Base-by-base conservation (phyloP, 2,888 invertebrate genomes). In the Phyllotreta striolata region DNA sequence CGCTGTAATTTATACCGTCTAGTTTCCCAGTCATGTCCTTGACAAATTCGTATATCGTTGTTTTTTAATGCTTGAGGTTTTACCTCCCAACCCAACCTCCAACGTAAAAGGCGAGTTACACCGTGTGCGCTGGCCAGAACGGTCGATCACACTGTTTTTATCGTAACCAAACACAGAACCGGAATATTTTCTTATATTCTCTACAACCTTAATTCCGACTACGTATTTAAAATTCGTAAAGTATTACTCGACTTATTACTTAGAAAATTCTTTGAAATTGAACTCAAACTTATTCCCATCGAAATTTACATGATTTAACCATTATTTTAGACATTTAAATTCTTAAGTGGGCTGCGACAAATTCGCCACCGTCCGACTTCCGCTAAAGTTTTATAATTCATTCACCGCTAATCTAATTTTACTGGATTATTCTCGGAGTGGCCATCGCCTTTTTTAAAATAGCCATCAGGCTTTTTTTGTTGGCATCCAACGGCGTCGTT, bases 141-240 rank as follows among this genome's bases (percentile, higher is more conserved):
- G 79, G 79, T 80, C 79, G 80, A 79, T 80, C 79, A 80, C 79
- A 77, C 76, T 76, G 74, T 71, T 72, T 74, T 76, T 73, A 67
- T 64, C 51, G 35, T 44, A 41, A 13, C 14, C 37, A 24, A 52
- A 14, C 43, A 52, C 60, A 60, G 60, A 44, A 43, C 37, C 44
- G 60, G 14, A 51, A 34, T 35, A 47, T 47, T 47, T 47, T 47
- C 34, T n/a, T 41, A 41, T 7, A 13, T 9, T 44, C 7, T 44
- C 13, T 12, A 44, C 47, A 47, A 34, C 8, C 24, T 24, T 24
- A 24, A 24, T 24, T 24, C 24, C 24, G 24, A 24, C 24, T 24
- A n/a, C n/a, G n/a, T n/a, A 24, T 24, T 24, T 24, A 4, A 24
- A 24, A 24, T 24, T 24, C 24, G 4, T 3, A 24, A 24, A 24